Conservation (phyloP, 92 coral and sea anemone species). For the Isaurus tuberculatus region DNA sequence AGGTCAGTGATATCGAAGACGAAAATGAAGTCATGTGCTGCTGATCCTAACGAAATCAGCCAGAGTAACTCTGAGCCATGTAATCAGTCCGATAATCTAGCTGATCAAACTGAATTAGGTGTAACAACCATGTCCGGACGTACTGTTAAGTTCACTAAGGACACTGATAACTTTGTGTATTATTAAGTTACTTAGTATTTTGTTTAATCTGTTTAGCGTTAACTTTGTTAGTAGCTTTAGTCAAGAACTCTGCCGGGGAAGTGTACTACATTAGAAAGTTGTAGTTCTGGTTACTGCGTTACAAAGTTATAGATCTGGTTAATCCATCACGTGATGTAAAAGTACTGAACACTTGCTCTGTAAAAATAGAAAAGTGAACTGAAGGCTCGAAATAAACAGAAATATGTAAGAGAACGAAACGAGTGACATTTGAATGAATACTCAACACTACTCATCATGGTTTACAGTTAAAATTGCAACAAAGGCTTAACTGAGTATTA, state of each 20-base stretch:
- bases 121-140: conserved; percentile 57
- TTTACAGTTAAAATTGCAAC: too few species aligned
- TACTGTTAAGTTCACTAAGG: conserved; percentile 51
- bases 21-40: not conserved
- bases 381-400: too few species aligned
- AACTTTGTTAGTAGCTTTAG: not conserved
- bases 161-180: conserved; percentile 35
- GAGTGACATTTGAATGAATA: not conserved
- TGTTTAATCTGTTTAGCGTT: not conserved
- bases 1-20: too few species aligned
- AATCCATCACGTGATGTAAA: too few species aligned
- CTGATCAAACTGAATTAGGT: conserved; percentile 11
- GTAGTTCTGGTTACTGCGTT: not conserved
- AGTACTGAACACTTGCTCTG: not conserved
- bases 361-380: not conserved
- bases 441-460: too few species aligned
- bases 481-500: too few species aligned
- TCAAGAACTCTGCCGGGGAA: not conserved
- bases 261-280: not conserved
- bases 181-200: conserved; percentile 14
- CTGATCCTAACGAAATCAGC: conserved; percentile 1
- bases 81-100: not conserved
- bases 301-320: too few species aligned
- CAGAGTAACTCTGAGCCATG: conserved; percentile 9
- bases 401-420: too few species aligned